Conservation (phyloP, 2,888 invertebrate species). For the Adela reaumurella region DNA sequence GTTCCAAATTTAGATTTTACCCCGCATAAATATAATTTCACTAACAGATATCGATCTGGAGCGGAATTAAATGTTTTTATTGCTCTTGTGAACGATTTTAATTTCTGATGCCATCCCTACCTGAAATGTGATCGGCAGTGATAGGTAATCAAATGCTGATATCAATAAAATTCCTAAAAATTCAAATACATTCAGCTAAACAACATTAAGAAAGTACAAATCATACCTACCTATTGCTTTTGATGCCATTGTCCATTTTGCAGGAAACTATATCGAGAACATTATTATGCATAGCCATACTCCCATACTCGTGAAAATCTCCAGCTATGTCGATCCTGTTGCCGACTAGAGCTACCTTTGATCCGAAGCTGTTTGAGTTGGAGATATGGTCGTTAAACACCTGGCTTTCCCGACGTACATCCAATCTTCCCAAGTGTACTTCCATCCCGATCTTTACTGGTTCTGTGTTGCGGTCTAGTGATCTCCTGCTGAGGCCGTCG, state of each 20-base stretch:
- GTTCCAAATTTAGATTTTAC: no score
- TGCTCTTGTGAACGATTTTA: no score
- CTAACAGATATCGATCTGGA: no score
- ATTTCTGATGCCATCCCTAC: no score
- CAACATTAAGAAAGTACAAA: not conserved
- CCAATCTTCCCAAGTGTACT: constrained; percentile 1
- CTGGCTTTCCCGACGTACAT: constrained; percentile 19
- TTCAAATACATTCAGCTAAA: no score
- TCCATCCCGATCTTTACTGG: constrained; percentile 1
- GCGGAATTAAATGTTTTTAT: no score
- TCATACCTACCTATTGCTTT: constrained; percentile 36
- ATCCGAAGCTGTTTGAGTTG: constrained; percentile 70
- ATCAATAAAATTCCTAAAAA: no score
- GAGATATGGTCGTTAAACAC: constrained; percentile 29
- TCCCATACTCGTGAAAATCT: constrained; percentile 22
- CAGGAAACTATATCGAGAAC: constrained; percentile 64
- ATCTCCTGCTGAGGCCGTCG: constrained; percentile 29
- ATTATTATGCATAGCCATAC: constrained; percentile 17
- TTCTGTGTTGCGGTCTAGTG: constrained; percentile 17
- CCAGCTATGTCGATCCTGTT: constrained; percentile 77
- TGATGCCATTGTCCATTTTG: constrained; percentile 56
- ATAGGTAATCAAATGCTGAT: no score
- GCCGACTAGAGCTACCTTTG: constrained; percentile 77
- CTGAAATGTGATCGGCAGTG: no score
- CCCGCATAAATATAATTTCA: no score